Conservation (phyloP, 2,888 invertebrate genomes). For the Ennomos quercinarius region DNA sequence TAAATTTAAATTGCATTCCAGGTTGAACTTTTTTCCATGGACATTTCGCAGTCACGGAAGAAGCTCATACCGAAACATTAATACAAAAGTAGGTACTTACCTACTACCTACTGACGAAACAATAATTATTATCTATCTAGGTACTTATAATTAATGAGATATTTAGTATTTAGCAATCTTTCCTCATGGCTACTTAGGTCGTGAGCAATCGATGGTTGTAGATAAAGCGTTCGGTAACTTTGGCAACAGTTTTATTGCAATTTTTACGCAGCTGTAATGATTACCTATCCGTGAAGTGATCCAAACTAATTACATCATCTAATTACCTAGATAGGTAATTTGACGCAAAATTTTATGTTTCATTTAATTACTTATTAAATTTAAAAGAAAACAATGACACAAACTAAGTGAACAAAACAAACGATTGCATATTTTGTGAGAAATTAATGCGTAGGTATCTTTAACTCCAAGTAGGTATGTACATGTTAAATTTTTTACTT, state of each 20-base stretch:
- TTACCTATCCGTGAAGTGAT: conserved; percentile 40
- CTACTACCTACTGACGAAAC: conserved; percentile 4
- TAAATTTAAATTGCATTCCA: no score
- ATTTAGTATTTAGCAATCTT: conserved; percentile 31
- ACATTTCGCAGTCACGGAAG: background rate
- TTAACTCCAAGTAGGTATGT: no score
- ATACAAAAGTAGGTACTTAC: background rate
- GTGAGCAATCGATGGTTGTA: conserved; percentile 35
- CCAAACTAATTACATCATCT: conserved; percentile 33
- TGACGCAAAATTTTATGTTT: no score
- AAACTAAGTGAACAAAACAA: no score
- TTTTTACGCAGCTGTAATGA: conserved; percentile 28
- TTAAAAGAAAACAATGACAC: no score
- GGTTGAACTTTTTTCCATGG: no score
- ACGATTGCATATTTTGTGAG: no score
- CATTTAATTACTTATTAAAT: no score
- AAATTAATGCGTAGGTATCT: no score
- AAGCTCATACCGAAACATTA: background rate
- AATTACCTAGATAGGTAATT: conserved; percentile 12
- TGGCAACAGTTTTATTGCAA: conserved; percentile 33
- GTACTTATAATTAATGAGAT: conserved; percentile 30
- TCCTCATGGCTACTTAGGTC: conserved; percentile 30
- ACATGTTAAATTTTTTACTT: no score
- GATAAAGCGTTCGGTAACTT: conserved; percentile 37
- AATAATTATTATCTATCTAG: conserved; percentile 6